These are phyloP conservation scores for Nestor notabilis DNA, from an alignment of 2,113 vertebrate species.

Conservation along the genomic window DNA sequence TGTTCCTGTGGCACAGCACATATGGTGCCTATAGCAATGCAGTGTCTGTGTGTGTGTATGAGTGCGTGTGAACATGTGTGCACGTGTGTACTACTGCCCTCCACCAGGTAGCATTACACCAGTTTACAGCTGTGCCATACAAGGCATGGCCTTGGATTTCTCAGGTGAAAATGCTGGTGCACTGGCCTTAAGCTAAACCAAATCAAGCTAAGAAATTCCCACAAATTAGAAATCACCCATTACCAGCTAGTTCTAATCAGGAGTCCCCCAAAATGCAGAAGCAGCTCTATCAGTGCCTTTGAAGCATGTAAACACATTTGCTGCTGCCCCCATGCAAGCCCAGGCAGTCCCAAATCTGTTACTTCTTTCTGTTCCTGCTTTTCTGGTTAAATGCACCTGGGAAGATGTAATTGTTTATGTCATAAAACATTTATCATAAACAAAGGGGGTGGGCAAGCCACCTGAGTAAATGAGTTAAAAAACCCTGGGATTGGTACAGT, in stretches of 20 bases:
- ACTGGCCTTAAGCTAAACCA: neutral
- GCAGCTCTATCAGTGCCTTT: slow-evolving; percentile 35
- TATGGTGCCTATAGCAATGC: neutral
- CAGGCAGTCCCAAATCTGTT: slow-evolving; percentile 50
- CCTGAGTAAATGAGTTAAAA: slow-evolving; percentile 37
- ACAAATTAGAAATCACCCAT: neutral
- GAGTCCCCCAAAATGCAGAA: neutral
- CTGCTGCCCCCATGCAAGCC: slow-evolving; percentile 59
- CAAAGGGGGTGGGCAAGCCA: slow-evolving; percentile 39
- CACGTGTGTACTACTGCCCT: neutral
- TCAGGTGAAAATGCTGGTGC: neutral
- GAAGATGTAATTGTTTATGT: slow-evolving; percentile 64
- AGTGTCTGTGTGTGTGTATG: neutral
- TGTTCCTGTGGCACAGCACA: neutral
- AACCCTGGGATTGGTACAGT: slow-evolving; percentile 20
- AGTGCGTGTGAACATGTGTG: neutral
- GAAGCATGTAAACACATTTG: neutral
- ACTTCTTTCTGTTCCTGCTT: slow-evolving; percentile 62
- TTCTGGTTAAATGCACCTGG: slow-evolving; percentile 69
- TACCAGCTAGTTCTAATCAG: neutral
- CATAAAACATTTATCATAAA: slow-evolving; percentile 56
- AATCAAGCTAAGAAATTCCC: neutral
- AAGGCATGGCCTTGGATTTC: neutral
- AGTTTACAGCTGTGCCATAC: neutral
- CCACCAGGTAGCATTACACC: neutral